Evolutionary conservation across 64 coral and sea anemone genomes (phyloP).

Genomic region (Astreopora myriophthalma): DNA sequence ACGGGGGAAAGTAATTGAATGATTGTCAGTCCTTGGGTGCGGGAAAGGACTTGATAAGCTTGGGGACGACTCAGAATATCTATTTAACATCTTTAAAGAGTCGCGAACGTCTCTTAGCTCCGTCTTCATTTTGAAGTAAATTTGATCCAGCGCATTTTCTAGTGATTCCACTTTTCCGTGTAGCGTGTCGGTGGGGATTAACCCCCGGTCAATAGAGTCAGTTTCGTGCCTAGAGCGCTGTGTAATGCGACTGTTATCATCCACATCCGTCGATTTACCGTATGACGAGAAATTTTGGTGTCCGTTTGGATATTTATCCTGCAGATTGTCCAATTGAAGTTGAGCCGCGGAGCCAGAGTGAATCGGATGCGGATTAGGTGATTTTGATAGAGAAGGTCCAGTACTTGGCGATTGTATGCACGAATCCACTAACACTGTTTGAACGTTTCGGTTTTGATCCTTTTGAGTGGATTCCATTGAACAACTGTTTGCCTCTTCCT

Average conservation of each 20-base stretch:
- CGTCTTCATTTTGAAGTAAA: constrained; percentile 79
- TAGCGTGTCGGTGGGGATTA: constrained; percentile 62
- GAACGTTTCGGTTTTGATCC: constrained; percentile 10
- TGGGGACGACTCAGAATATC: not conserved
- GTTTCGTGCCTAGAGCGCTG: not conserved
- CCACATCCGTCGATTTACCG: not conserved
- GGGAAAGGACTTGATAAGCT: not conserved
- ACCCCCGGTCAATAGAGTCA: constrained; percentile 81
- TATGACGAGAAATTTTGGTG: not conserved
- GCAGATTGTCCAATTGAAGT: not conserved
- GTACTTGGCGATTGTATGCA: not conserved
- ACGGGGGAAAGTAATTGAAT: not conserved
- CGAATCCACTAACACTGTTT: constrained; percentile 39
- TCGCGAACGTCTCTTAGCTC: constrained; percentile 88
- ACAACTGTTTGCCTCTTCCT: not conserved
- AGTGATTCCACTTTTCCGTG: constrained; percentile 66
- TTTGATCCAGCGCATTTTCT: constrained; percentile 83
- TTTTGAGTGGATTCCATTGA: not conserved
- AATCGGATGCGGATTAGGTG: not conserved
- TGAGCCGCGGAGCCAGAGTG: not conserved
- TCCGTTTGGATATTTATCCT: not conserved
- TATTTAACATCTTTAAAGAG: constrained; percentile 54
- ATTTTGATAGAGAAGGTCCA: not conserved
- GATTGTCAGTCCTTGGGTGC: not conserved
- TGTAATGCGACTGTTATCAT: not conserved